Evolutionary conservation across 2,888 invertebrate species (phyloP), one percentile per base, ranked within the genome.

Genomic region (Eilema griseolum): DNA sequence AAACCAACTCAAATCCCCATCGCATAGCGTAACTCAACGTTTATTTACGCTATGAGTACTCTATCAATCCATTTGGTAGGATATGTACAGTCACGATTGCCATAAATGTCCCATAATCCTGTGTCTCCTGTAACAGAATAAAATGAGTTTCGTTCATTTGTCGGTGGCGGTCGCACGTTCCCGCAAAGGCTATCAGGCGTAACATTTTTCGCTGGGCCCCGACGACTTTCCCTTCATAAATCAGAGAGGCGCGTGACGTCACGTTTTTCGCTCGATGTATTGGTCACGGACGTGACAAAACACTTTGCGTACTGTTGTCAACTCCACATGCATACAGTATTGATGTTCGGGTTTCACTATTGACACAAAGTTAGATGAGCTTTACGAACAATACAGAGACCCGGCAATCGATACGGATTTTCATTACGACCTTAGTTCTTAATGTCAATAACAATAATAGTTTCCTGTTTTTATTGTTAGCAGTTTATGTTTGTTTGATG

Each of bases 161-260:
- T 86, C 81, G 84, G 77, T 76, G 80, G 82, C 78, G 77, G 82
- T 73, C 86, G 83, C 93, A 91, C 91, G 92, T 91, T 78, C 77
- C 85, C 83, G 78, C 86, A 87, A 86, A 89, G 89, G 91, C 89
- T 91, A 91, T 92, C 92, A 89, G 89, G 83, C 85, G 87, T 88
- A 86, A 87, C 88, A 89, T 92, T 92, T 91, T 89, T 88, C 88
- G 86, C 83, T 83, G 85, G 86, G 83, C 85, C 82, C 84, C 85
- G 82, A 85, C 84, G 86, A 85, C 87, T 90, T 89, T 88, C 89
- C 90, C 87, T 88, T 91, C 91, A 93, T 94, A 94, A 94, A 94
- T 94, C 94, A 93, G 86, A 71, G 82, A 79, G 81, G 87, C 72
- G 82, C 94, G 93, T 93, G 94, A 91, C 88, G 89, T 89, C 93